These are phyloP conservation scores for Dicrostonyx torquatus DNA, from an alignment of 2,797 vertebrate species.

Conservation along the genomic window DNA sequence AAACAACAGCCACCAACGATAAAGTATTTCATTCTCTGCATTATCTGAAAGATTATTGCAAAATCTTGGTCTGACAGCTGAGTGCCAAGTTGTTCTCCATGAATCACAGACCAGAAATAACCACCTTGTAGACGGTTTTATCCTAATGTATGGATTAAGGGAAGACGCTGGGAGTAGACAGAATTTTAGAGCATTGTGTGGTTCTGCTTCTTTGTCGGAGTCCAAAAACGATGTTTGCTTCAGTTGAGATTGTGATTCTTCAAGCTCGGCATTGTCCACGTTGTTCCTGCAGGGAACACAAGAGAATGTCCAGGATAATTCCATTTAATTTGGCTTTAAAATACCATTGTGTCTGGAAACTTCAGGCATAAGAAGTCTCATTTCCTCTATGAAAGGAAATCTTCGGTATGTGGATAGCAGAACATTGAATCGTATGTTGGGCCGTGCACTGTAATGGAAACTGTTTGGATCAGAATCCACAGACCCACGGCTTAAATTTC, in stretches of 20 bases:
- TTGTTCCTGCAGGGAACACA: neutral
- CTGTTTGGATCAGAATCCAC: neutral
- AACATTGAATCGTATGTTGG: neutral
- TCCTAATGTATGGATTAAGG: neutral
- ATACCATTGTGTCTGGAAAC: slow-evolving; percentile 6
- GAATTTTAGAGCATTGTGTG: neutral
- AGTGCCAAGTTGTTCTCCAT: neutral
- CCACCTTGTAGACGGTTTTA: neutral
- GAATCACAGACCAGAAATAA: neutral
- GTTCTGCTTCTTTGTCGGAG: neutral
- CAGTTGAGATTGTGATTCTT: neutral
- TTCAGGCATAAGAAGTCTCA: neutral
- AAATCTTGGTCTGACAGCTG: neutral
- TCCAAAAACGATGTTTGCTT: neutral
- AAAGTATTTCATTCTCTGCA: neutral
- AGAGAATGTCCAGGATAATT: neutral
- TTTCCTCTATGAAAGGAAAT: slow-evolving; percentile 7
- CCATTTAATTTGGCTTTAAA: slow-evolving; percentile 54
- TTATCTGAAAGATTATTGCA: neutral
- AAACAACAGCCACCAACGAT: neutral
- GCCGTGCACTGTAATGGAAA: neutral
- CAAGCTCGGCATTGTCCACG: neutral
- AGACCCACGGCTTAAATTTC: neutral
- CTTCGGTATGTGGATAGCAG: neutral
- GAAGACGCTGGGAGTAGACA: neutral